Conservation (phyloP, 1,140 invertebrate species). For the Bombus consobrinus region DNA sequence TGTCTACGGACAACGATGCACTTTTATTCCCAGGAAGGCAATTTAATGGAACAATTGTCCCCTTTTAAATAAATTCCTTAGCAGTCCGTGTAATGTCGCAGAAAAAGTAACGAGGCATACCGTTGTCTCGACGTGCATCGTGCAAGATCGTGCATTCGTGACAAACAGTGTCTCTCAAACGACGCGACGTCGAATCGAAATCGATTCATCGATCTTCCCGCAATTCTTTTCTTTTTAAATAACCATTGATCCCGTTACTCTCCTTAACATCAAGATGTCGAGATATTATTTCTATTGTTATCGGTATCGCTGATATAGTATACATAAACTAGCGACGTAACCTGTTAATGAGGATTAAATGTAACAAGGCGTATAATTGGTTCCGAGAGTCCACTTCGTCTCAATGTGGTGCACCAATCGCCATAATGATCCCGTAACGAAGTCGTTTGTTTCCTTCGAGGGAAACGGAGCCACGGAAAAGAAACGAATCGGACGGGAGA, state of each 20-base stretch:
- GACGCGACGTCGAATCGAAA: not conserved
- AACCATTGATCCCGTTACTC: not conserved
- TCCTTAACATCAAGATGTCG: not conserved
- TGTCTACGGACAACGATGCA: not conserved
- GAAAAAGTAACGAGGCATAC: conserved; percentile 16
- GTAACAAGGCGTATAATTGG: not conserved
- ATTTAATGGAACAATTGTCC: conserved; percentile 16
- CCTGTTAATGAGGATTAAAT: not conserved
- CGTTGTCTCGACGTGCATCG: not conserved
- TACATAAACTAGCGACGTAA: not conserved
- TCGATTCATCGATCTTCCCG: not conserved
- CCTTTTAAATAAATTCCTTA: conserved; percentile 19
- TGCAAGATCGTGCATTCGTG: conserved; percentile 7
- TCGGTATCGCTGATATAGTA: not conserved
- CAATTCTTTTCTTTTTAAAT: not conserved
- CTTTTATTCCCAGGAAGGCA: not conserved
- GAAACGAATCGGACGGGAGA: conserved; percentile 30
- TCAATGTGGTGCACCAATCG: conserved; percentile 53
- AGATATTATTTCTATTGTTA: not conserved
- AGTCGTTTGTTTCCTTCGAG: conserved; percentile 74
- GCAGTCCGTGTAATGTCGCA: conserved; percentile 12
- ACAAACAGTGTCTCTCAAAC: conserved; percentile 3
- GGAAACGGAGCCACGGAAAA: conserved; percentile 14
- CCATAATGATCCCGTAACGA: conserved; percentile 75
- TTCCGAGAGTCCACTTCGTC: not conserved